phyloP scores from a whole-genome alignment of 2,888 invertebrate species.

The Lysandra bellargus region DNA sequence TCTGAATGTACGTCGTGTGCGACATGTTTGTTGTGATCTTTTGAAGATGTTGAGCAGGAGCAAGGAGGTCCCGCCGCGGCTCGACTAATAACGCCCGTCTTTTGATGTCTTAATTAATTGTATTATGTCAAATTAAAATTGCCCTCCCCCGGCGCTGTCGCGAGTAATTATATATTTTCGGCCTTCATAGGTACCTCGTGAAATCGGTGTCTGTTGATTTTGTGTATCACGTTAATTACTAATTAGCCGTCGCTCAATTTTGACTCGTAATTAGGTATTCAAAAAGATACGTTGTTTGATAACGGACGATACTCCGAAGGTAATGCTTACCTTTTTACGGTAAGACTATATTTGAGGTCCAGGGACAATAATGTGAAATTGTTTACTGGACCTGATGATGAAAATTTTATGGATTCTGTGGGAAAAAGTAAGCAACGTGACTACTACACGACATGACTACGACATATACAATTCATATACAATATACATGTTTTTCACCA shows the following conservation, averaged over 20 bases:
- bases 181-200: not conserved
- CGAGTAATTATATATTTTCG: not conserved
- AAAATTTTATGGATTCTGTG: no score
- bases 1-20: not conserved
- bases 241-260: not conserved
- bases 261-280: not conserved
- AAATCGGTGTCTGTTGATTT: conserved; percentile 14
- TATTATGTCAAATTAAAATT: not conserved
- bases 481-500: no score
- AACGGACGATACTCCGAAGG: not conserved
- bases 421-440: no score
- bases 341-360: no score
- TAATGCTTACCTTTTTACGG: not conserved
- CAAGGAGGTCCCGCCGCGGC: not conserved
- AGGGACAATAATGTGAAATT: no score
- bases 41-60: not conserved
- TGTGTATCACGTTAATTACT: not conserved
- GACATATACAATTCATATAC: no score
- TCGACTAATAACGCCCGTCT: not conserved
- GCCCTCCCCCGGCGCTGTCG: not conserved
- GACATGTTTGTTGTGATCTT: not conserved
- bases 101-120: conserved; percentile 16
- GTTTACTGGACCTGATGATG: no score
- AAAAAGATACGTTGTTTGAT: not conserved
- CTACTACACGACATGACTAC: no score